Evolutionary conservation across 2,113 vertebrate genomes (phyloP).

Genomic region (Proterorhinus semilunaris): DNA sequence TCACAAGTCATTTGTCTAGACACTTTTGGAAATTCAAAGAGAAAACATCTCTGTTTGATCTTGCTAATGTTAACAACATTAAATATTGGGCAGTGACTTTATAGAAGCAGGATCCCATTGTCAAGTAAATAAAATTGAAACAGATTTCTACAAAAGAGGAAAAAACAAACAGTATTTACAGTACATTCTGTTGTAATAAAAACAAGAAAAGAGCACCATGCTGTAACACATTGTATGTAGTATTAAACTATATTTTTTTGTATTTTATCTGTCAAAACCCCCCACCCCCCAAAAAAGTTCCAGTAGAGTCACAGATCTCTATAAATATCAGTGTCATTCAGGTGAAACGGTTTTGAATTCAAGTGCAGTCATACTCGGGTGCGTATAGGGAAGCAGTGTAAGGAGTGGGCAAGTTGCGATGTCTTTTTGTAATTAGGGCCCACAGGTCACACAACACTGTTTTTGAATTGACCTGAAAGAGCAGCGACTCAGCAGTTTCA

Average conservation of each 20-base stretch:
- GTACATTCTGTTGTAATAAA: conserved; percentile 49
- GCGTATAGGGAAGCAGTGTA: not conserved
- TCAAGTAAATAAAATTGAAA: not conserved
- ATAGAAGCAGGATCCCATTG: not conserved
- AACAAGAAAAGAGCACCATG: conserved; percentile 6
- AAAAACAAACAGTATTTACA: conserved; percentile 31
- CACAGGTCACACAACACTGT: conserved; percentile 88
- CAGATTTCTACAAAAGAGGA: not conserved
- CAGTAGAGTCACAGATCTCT: not conserved
- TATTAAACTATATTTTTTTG: no score
- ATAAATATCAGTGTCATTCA: conserved; percentile 5
- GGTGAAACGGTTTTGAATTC: not conserved
- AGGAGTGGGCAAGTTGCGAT: not conserved
- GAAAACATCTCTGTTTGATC: not conserved
- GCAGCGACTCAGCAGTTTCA: conserved; percentile 86
- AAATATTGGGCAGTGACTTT: not conserved
- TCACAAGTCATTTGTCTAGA: not conserved
- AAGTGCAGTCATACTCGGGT: conserved; percentile 1
- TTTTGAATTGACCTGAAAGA: conserved; percentile 78
- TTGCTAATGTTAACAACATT: not conserved
- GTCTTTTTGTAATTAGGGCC: conserved; percentile 26
- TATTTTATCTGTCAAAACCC: no score
- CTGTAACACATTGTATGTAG: not conserved
- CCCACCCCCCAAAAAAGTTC: no score
- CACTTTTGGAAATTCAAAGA: not conserved